Base-by-base conservation (phyloP, 2,113 vertebrate genomes). In the Pseudolaguvia tuberculata region DNA sequence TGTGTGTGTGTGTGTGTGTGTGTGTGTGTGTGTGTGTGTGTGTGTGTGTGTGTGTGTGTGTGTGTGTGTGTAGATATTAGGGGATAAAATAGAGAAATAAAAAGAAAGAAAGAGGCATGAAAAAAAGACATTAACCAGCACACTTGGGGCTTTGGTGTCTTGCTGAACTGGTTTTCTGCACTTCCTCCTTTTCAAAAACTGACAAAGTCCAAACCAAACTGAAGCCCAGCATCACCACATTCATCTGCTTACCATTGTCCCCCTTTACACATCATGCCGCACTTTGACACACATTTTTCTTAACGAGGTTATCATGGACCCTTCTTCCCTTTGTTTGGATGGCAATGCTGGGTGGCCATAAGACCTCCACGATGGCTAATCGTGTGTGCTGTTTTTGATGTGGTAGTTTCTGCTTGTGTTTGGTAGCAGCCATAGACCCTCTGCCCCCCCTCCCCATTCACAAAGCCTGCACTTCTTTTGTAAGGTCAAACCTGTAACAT, bases 121-220 rank as follows among this genome's bases (percentile, higher is more conserved):
- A 75, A 79, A 80, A 80, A 75, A 74, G 67, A 79, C 69, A 65
- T 79, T 73, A 79, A 77, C 79, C 56, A 31, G 13, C 73, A 61
- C 77, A 55, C 29, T 20, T 21, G 51, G 76, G 61, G 48, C 12
- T 58, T 73, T 29, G n/a, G 39, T 47, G 63, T 73, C 73, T 53
- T 65, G 82, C 71, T 39, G 23, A 70, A 83, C 84, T 62, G 80
- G 85, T 86, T 87, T 57, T 70, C 42, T 75, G 39, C 59, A 66
- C 65, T 71, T 57, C 56, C 45, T 70, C 57, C 70, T 63, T 77
- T 77, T 53, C 75, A 73, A 42, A 42, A 47, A 58, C 56, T 47
- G 52, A 21, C 18, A 17, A 14, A 56, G 53, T 58, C 17, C 58
- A 73, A 77, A 73, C 79, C 75, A 77, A 42, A 73, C 79, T 70